Evolutionary conservation across 2,888 invertebrate species (phyloP).

Genomic region (Scaptomyza cyrtandrae): DNA sequence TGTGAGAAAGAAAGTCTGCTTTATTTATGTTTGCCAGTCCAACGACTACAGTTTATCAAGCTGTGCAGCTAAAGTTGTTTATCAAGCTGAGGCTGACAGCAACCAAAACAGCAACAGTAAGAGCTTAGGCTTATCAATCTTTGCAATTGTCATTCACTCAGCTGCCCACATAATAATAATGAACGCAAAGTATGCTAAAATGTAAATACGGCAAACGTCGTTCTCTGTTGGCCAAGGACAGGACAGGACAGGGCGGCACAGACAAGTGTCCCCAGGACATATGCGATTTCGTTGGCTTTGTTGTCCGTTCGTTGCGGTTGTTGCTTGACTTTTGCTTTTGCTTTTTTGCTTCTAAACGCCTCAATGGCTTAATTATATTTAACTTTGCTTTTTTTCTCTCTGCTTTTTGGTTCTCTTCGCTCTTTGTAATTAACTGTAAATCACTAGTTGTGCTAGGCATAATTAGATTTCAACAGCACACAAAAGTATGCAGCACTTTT

Average conservation of each 20-base stretch:
- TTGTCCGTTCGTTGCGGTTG: constrained; percentile 23
- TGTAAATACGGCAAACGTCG: constrained; percentile 31
- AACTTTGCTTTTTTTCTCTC: constrained; percentile 17
- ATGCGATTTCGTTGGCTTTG: constrained; percentile 27
- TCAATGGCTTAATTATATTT: constrained; percentile 68
- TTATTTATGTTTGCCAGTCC: constrained; percentile 23
- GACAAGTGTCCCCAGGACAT: constrained; percentile 36
- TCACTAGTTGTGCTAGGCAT: constrained; percentile 37
- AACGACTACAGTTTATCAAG: constrained; percentile 20
- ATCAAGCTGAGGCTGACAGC: constrained; percentile 18
- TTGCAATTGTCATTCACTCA: constrained; percentile 14
- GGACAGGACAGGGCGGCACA: constrained; percentile 4
- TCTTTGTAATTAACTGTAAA: constrained; percentile 58
- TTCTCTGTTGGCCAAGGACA: constrained; percentile 22
- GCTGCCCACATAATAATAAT: constrained; percentile 20
- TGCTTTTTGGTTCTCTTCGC: not conserved
- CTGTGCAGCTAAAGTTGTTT: constrained; percentile 15
- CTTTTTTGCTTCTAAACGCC: constrained; percentile 35
- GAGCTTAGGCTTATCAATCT: constrained; percentile 14
- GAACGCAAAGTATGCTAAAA: constrained; percentile 39
- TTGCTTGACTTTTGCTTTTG: constrained; percentile 46
- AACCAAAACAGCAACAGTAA: not conserved
- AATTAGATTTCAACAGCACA: constrained; percentile 52
- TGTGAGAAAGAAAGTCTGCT: not conserved
- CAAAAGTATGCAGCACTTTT: constrained; percentile 43